Evolutionary conservation across 1,140 invertebrate genomes (phyloP).

Genomic region (Drosophila bocki): DNA sequence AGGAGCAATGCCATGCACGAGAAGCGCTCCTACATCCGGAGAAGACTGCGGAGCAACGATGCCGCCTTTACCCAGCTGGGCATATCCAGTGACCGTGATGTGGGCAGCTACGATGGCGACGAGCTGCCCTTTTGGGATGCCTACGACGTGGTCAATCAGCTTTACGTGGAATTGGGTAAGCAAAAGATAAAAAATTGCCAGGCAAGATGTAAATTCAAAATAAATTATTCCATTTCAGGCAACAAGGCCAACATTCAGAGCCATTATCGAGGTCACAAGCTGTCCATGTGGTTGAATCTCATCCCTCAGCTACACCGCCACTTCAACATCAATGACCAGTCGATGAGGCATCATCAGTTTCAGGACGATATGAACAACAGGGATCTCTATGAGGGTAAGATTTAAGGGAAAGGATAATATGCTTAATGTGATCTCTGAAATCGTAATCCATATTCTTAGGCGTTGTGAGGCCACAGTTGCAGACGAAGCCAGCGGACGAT

Average conservation of each 20-base stretch:
- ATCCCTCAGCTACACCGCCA: conserved; percentile 94
- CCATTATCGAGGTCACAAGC: conserved; percentile 95
- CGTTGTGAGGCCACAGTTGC: conserved; percentile 85
- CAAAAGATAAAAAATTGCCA: neutral
- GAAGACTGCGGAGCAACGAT: conserved; percentile 74
- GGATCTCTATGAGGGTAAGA: conserved; percentile 76
- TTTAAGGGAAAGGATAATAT: neutral
- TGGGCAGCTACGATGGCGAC: conserved; percentile 63
- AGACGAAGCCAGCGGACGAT: conserved; percentile 77
- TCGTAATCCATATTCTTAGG: conserved; percentile 84
- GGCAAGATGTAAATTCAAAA: neutral
- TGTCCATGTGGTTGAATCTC: conserved; percentile 96
- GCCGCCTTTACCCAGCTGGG: conserved; percentile 41
- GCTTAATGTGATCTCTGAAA: neutral
- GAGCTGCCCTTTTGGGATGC: conserved; percentile 93
- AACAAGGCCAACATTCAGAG: conserved; percentile 90
- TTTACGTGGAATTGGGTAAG: conserved; percentile 92
- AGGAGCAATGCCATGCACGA: conserved; percentile 77
- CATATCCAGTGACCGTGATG: conserved; percentile 42
- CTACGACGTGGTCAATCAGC: conserved; percentile 95
- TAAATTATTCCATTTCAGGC: conserved; percentile 84
- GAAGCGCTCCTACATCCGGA: conserved; percentile 64
- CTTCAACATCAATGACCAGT: conserved; percentile 89
- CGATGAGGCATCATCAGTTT: conserved; percentile 92
- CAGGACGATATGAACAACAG: conserved; percentile 87